phyloP scores from a whole-genome alignment of 2,113 vertebrate species.

The Saguinus imperator region DNA sequence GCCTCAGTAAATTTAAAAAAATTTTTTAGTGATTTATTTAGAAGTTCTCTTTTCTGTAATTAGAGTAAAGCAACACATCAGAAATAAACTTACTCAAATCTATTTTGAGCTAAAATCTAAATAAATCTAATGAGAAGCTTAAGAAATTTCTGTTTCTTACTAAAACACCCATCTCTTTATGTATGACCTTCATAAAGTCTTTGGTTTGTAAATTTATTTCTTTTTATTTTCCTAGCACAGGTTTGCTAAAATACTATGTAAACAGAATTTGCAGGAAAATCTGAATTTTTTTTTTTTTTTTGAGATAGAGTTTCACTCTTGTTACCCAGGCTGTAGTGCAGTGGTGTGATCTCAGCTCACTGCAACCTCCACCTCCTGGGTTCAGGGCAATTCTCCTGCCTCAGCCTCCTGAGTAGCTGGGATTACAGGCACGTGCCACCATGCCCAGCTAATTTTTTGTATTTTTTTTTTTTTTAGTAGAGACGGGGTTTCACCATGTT shows the following conservation, averaged over 20 bases:
- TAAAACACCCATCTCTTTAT: background rate
- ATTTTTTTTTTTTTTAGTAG: too few species aligned
- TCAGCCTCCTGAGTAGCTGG: too few species aligned
- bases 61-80: background rate
- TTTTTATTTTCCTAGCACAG: background rate
- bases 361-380: too few species aligned
- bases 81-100: background rate
- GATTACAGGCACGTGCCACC: too few species aligned
- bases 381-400: too few species aligned
- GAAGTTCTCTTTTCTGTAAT: background rate
- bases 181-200: background rate
- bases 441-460: too few species aligned
- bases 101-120: background rate
- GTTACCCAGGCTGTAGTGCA: too few species aligned
- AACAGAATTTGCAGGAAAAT: constrained; percentile 14
- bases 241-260: constrained; percentile 22
- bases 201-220: background rate
- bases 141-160: constrained; percentile 8
- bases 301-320: too few species aligned
- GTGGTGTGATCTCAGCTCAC: too few species aligned
- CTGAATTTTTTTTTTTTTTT: background rate
- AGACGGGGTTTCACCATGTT: too few species aligned
- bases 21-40: background rate
- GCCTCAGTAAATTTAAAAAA: background rate
- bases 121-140: background rate